A percentile compares a stretch with the other conserved stretches of the same genome.
These are phyloP conservation scores for Microcebus murinus DNA, from an alignment of 2,113 vertebrate genomes.

Conservation along the genomic window DNA sequence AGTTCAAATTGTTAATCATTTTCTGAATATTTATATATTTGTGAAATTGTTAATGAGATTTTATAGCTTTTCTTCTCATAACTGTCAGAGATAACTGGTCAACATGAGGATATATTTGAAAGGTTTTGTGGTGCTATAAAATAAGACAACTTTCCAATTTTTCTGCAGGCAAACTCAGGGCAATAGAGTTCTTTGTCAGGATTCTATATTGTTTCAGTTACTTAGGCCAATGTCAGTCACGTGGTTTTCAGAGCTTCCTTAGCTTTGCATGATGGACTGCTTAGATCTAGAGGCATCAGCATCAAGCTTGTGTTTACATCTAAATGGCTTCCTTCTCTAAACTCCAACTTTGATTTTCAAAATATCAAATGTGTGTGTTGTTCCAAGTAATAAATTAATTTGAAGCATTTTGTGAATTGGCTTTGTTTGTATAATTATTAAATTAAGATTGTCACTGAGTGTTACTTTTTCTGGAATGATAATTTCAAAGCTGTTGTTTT, in stretches of 20 bases:
- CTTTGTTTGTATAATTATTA: slow-evolving; percentile 81
- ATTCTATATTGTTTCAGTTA: neutral
- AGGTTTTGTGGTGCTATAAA: neutral
- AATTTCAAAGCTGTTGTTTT: slow-evolving; percentile 59
- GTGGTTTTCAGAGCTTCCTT: neutral
- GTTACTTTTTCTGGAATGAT: slow-evolving; percentile 68
- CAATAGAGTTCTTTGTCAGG: neutral
- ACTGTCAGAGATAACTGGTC: neutral
- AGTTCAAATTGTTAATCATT: neutral
- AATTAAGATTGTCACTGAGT: slow-evolving; percentile 75
- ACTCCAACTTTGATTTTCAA: slow-evolving; percentile 74
- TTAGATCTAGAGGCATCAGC: slow-evolving; percentile 65
- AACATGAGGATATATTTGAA: accelerated
- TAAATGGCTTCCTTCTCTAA: slow-evolving; percentile 80
- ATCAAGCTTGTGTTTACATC: slow-evolving; percentile 70
- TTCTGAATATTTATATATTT: neutral
- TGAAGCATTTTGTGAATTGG: slow-evolving; percentile 65
- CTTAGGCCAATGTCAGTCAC: neutral
- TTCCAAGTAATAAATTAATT: slow-evolving; percentile 73
- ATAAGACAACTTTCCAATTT: accelerated
- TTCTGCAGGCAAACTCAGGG: accelerated
- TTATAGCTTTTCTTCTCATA: slow-evolving; percentile 24
- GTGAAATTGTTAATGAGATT: neutral
- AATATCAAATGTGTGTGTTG: slow-evolving; percentile 73
- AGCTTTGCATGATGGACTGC: neutral